Conservation (phyloP, 2,113 vertebrate genomes). For the Chaenocephalus aceratus region DNA sequence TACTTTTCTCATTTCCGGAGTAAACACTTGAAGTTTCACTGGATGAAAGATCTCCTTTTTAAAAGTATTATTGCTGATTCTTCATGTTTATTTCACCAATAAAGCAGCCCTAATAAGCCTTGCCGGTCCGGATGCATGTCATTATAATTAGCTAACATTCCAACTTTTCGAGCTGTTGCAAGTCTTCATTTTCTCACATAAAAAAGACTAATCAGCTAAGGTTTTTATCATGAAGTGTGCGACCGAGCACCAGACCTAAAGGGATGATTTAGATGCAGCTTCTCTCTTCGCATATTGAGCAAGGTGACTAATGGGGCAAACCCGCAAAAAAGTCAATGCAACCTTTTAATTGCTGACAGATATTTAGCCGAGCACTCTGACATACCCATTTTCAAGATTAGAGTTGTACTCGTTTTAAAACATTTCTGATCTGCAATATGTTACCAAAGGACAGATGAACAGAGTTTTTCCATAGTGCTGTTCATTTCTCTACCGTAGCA, state of each 20-base stretch:
- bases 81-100: slow-evolving; percentile 32
- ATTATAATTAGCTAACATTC: slow-evolving; percentile 54
- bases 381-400: slow-evolving; percentile 27
- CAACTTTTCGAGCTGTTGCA: slow-evolving; percentile 29
- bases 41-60: slow-evolving; percentile 34
- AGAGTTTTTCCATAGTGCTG: slow-evolving; percentile 44
- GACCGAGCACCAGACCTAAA: slow-evolving; percentile 42
- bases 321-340: slow-evolving; percentile 57
- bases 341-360: slow-evolving; percentile 65
- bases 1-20: slow-evolving; percentile 36
- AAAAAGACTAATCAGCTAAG: slow-evolving; percentile 46
- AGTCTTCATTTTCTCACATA: slow-evolving; percentile 44
- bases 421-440: slow-evolving; percentile 17
- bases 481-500: slow-evolving; percentile 26
- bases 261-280: slow-evolving; percentile 56
- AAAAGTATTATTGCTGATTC: slow-evolving; percentile 31
- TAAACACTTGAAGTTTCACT: slow-evolving; percentile 42
- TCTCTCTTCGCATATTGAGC: slow-evolving; percentile 49
- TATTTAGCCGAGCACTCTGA: slow-evolving; percentile 17
- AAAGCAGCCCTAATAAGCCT: slow-evolving; percentile 19
- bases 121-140: slow-evolving; percentile 33
- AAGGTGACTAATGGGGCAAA: slow-evolving; percentile 59
- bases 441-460: slow-evolving; percentile 12
- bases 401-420: slow-evolving; percentile 35
- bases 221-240: slow-evolving; percentile 55